Conservation (phyloP, 1,140 invertebrate species). For the Potamilus streckersoni region DNA sequence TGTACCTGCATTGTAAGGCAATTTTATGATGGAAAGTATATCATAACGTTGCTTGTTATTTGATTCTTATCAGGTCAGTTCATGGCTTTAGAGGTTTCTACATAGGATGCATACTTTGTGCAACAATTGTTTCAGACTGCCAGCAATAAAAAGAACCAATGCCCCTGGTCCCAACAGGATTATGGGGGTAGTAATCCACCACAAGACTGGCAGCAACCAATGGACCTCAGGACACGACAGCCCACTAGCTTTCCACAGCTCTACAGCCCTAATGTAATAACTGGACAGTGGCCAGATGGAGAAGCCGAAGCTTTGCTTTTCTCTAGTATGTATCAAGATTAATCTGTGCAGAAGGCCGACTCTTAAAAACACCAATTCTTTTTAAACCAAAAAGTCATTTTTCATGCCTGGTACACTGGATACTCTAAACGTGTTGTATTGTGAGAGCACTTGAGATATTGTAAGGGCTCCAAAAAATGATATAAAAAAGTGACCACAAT, state of each 20-base stretch:
- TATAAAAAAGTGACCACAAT: too few relatives aligned
- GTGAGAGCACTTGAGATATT: too few relatives aligned
- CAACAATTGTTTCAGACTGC: constrained; percentile 80
- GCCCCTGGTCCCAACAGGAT: constrained; percentile 47
- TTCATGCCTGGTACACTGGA: too few relatives aligned
- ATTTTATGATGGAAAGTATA: too few relatives aligned
- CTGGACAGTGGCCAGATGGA: constrained; percentile 70
- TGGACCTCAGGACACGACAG: constrained; percentile 70
- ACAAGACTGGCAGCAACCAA: constrained; percentile 69
- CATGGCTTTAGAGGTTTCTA: constrained; percentile 36
- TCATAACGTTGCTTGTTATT: not conserved
- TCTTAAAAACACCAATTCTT: too few relatives aligned
- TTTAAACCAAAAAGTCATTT: too few relatives aligned
- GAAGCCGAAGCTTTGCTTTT: constrained; percentile 82
- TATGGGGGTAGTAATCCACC: constrained; percentile 42
- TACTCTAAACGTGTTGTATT: too few relatives aligned
- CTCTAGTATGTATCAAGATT: constrained; percentile 69
- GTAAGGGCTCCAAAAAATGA: too few relatives aligned
- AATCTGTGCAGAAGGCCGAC: too few relatives aligned
- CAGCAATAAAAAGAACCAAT: constrained; percentile 72
- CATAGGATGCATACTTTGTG: constrained; percentile 68
- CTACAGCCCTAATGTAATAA: constrained; percentile 49
- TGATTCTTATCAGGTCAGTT: constrained; percentile 45
- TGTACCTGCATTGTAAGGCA: too few relatives aligned
- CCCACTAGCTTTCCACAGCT: constrained; percentile 53